Evolutionary conservation across 2,797 vertebrate genomes (phyloP).

Genomic region (Mormyrus proboscirostris): DNA sequence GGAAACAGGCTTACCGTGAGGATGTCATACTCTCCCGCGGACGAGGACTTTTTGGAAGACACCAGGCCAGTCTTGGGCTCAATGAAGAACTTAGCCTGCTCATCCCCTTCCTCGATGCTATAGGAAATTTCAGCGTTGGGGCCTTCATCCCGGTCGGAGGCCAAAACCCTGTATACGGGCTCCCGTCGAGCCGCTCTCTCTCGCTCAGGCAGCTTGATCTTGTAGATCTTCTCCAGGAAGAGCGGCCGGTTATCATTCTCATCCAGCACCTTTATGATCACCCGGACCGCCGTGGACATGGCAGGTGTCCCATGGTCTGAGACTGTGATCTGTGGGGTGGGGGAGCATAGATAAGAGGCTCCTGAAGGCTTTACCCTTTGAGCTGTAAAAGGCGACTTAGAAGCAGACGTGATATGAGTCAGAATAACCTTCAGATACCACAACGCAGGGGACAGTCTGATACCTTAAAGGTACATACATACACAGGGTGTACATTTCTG

Average conservation of each 20-base stretch:
- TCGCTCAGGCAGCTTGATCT: constrained; percentile 83
- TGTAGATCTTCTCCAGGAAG: constrained; percentile 95
- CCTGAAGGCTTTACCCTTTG: background rate
- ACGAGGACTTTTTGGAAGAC: constrained; percentile 88
- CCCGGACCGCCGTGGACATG: constrained; percentile 75
- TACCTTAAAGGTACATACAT: background rate
- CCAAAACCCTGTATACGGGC: constrained; percentile 85
- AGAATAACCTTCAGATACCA: background rate
- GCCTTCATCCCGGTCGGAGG: constrained; percentile 82
- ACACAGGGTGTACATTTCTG: background rate
- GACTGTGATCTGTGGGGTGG: constrained; percentile 70
- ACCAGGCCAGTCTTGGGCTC: constrained; percentile 94
- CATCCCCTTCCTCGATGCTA: constrained; percentile 92
- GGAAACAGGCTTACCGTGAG: constrained; percentile 75
- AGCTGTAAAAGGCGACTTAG: background rate
- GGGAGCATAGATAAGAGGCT: background rate
- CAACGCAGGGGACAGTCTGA: background rate
- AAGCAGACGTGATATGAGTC: background rate
- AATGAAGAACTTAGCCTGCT: constrained; percentile 89
- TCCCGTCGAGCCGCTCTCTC: constrained; percentile 71
- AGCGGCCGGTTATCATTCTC: constrained; percentile 93
- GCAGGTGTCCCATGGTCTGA: constrained; percentile 77
- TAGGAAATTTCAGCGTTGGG: constrained; percentile 94
- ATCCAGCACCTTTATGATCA: constrained; percentile 87
- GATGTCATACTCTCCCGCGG: constrained; percentile 89